These are phyloP conservation scores for Arvicanthis niloticus DNA, from an alignment of 2,113 vertebrate species.

Conservation along the genomic window DNA sequence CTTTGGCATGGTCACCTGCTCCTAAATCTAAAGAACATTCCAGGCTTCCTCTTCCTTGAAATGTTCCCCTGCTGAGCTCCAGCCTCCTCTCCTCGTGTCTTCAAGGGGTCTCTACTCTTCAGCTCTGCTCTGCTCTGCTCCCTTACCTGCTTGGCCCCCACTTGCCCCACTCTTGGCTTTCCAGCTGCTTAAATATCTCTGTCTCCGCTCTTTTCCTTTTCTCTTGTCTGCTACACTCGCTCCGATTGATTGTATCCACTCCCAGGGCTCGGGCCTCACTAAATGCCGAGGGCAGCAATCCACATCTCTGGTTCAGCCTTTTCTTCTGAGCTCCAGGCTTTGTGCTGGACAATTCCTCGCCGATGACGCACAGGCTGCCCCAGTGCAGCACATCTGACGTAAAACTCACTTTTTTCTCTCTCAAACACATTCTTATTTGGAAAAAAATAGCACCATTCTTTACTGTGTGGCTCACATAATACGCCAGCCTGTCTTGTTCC, in stretches of 20 bases:
- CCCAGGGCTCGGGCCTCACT: neutral
- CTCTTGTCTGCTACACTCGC: neutral
- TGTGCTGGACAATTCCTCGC: neutral
- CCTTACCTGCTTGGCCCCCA: too few relatives aligned
- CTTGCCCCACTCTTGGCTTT: neutral
- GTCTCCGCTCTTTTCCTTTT: neutral
- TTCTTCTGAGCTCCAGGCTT: neutral
- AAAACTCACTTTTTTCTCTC: neutral
- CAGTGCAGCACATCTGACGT: neutral
- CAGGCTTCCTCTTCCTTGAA: neutral
- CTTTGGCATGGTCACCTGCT: slow-evolving; percentile 49
- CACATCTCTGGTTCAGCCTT: slow-evolving; percentile 14
- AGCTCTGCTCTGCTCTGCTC: neutral
- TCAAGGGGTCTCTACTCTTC: neutral
- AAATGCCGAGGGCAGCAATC: neutral
- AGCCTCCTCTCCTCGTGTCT: neutral
- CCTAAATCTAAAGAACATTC: neutral
- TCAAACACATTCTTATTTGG: neutral
- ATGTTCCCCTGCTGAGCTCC: neutral
- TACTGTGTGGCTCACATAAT: neutral
- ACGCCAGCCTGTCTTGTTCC: neutral
- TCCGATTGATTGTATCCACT: slow-evolving; percentile 16
- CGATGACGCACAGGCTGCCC: neutral
- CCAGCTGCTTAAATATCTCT: neutral
- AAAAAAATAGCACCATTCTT: neutral